A percentile compares a stretch with the other conserved stretches of the same genome.
These are phyloP conservation scores for Acleris literana DNA, from an alignment of 2,888 invertebrate species.

Conservation along the genomic window DNA sequence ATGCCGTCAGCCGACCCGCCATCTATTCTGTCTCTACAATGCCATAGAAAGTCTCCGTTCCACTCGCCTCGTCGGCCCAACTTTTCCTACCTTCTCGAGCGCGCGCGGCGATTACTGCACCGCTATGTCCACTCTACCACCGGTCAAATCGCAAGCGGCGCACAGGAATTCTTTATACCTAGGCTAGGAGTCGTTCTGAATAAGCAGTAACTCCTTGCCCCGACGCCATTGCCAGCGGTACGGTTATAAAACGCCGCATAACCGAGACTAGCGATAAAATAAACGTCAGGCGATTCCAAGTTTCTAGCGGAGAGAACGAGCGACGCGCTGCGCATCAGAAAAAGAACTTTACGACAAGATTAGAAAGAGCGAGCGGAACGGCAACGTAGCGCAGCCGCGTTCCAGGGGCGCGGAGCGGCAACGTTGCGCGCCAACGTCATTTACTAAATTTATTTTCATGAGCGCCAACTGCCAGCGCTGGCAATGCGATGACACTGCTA, in stretches of 20 bases:
- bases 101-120: constrained; percentile 64
- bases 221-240: constrained; percentile 59
- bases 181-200: constrained; percentile 65
- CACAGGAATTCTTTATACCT: constrained; percentile 60
- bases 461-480: constrained; percentile 72
- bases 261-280: constrained; percentile 78
- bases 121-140: constrained; percentile 46
- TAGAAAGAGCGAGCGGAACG: constrained; percentile 81
- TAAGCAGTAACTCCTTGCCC: constrained; percentile 67
- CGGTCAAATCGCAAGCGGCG: constrained; percentile 40
- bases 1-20: constrained; percentile 70
- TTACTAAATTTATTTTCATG: constrained; percentile 84
- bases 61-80: constrained; percentile 76
- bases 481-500: constrained; percentile 76
- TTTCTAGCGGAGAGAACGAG: constrained; percentile 78
- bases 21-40: constrained; percentile 80
- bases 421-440: constrained; percentile 79
- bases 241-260: constrained; percentile 77
- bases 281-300: constrained; percentile 80
- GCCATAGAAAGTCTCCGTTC: constrained; percentile 81
- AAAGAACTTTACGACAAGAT: constrained; percentile 84
- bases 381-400: constrained; percentile 81
- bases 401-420: constrained; percentile 77
- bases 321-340: constrained; percentile 82
- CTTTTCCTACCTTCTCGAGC: constrained; percentile 76